A percentile compares a stretch with the other conserved stretches of the same genome.
Evolutionary conservation across 2,797 vertebrate species (phyloP).

Genomic region (Catharus ustulatus): DNA sequence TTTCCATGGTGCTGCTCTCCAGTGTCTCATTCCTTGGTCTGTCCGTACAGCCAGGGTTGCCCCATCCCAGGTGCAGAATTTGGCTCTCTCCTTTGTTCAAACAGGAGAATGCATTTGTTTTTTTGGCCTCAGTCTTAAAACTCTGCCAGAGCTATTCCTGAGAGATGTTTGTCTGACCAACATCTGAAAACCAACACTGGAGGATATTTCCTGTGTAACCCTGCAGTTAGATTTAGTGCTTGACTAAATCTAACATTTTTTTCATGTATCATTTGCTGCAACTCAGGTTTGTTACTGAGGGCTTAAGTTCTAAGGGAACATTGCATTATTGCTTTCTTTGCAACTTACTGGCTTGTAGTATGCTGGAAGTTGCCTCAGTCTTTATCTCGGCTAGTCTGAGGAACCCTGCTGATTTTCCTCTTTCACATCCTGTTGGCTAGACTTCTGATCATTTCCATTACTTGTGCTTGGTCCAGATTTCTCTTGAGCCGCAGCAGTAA

Average conservation of each 20-base stretch:
- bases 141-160: background rate
- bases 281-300: background rate
- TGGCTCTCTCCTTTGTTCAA: background rate
- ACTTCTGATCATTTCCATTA: background rate
- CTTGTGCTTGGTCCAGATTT: background rate
- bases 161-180: background rate
- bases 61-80: background rate
- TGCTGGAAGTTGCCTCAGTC: background rate
- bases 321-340: background rate
- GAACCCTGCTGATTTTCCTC: background rate
- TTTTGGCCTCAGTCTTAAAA: background rate
- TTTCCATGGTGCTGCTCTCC: accelerated
- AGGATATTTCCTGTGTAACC: background rate
- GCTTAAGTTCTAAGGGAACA: background rate
- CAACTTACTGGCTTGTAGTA: background rate
- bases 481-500: background rate
- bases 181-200: background rate
- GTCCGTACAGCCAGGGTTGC: accelerated
- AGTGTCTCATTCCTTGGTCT: accelerated
- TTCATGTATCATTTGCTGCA: background rate
- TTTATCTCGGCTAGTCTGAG: background rate
- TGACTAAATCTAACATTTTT: background rate
- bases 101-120: background rate
- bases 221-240: background rate
- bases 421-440: background rate